A percentile compares a stretch with the other conserved stretches of the same genome.
These are phyloP conservation scores for Burhinus bistriatus DNA, from an alignment of 2,113 vertebrate species.

Conservation along the genomic window DNA sequence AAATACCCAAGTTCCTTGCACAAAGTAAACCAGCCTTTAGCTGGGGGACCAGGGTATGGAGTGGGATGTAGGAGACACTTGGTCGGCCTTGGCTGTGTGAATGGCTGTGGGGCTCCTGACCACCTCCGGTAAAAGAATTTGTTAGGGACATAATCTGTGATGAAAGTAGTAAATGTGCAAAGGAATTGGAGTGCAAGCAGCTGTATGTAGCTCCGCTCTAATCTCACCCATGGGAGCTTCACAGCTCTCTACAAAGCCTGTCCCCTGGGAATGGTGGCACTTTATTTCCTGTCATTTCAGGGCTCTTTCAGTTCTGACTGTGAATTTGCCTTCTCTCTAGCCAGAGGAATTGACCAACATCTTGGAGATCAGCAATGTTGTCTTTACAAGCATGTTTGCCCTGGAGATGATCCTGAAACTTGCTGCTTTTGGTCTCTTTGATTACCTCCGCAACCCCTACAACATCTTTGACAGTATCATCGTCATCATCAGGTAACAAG, in stretches of 20 bases:
- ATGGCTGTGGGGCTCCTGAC: neutral
- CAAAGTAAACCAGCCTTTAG: neutral
- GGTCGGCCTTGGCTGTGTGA: neutral
- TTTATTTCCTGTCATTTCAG: neutral
- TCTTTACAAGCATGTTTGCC: slow-evolving; percentile 98
- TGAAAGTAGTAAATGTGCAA: neutral
- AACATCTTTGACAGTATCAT: slow-evolving; percentile 97
- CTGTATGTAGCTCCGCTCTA: neutral
- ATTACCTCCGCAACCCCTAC: slow-evolving; percentile 93
- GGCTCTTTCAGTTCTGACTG: neutral
- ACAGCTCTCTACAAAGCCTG: neutral
- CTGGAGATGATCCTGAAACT: slow-evolving; percentile 98
- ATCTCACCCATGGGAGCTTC: neutral
- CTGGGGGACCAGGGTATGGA: accelerated
- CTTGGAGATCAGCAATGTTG: slow-evolving; percentile 97
- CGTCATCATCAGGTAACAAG: slow-evolving; percentile 92
- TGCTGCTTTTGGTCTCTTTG: slow-evolving; percentile 91
- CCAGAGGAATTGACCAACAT: slow-evolving; percentile 95
- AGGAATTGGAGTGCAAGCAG: neutral
- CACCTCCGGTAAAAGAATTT: neutral
- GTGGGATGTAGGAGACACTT: neutral
- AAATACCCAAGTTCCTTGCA: neutral
- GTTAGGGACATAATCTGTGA: neutral
- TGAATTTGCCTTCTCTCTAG: slow-evolving; percentile 67
- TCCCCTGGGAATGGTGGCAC: neutral